A percentile compares a stretch with the other conserved stretches of the same genome.
These are phyloP conservation scores for Trachops cirrhosus DNA, from an alignment of 2,797 vertebrate species.

Conservation along the genomic window DNA sequence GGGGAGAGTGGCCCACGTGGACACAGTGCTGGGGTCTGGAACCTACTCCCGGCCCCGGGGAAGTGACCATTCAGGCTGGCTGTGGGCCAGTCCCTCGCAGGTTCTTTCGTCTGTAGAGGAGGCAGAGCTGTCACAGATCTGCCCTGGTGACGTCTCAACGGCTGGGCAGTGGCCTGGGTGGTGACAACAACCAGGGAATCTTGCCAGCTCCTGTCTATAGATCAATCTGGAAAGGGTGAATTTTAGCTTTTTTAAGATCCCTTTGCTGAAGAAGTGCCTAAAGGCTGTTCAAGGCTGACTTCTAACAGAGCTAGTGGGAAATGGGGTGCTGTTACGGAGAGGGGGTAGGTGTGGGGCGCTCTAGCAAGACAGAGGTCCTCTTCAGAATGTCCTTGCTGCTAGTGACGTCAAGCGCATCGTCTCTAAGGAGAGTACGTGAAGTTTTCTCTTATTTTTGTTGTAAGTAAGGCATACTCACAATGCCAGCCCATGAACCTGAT, in stretches of 20 bases:
- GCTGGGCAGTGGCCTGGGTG: background rate
- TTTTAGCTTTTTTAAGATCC: background rate
- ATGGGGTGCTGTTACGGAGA: background rate
- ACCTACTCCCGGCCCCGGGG: background rate
- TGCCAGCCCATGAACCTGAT: background rate
- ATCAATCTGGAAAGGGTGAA: background rate
- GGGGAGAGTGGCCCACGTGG: too few species aligned
- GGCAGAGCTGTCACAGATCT: background rate
- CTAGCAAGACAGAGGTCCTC: fast-evolving
- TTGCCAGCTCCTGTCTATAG: background rate
- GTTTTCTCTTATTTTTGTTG: background rate
- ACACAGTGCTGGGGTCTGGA: background rate
- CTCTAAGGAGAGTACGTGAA: background rate
- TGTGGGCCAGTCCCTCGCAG: background rate
- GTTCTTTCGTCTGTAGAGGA: background rate
- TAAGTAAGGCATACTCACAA: background rate
- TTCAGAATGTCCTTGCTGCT: background rate
- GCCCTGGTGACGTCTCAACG: background rate
- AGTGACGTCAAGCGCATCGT: background rate
- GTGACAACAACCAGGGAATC: background rate
- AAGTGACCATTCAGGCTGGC: background rate
- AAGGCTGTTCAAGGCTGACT: background rate
- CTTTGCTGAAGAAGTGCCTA: background rate
- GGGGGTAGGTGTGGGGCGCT: background rate
- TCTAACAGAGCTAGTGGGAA: background rate